These are phyloP conservation scores for Drosophila pegasa DNA, from an alignment of 2,888 invertebrate species.

Conservation along the genomic window DNA sequence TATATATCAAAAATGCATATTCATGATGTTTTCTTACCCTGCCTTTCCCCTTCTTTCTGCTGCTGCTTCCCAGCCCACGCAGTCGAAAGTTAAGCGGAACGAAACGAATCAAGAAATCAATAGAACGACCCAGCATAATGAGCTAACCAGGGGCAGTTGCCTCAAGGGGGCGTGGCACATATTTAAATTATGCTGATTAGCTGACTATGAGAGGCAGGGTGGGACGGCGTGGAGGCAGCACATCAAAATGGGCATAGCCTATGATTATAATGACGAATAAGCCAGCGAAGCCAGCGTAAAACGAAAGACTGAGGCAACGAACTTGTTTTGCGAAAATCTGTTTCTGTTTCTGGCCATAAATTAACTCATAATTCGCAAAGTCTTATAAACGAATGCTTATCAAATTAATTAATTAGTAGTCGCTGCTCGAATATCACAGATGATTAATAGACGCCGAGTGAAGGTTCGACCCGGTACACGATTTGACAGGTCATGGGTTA, in stretches of 20 bases:
- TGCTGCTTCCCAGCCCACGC: slow-evolving; percentile 47
- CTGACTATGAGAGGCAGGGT: slow-evolving; percentile 14
- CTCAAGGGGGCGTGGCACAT: slow-evolving; percentile 60
- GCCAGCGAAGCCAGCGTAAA: slow-evolving; percentile 7
- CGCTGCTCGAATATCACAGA: slow-evolving; percentile 20
- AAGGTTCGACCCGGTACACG: slow-evolving; percentile 17
- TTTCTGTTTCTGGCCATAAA: slow-evolving; percentile 51
- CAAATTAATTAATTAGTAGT: slow-evolving; percentile 75
- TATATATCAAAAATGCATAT: slow-evolving; percentile 67
- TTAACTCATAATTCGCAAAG: slow-evolving; percentile 73
- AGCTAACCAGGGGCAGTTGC: slow-evolving; percentile 17
- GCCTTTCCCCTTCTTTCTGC: slow-evolving; percentile 11
- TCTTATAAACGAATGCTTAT: slow-evolving; percentile 62
- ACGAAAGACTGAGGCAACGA: slow-evolving; percentile 68
- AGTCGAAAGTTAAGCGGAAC: slow-evolving; percentile 13
- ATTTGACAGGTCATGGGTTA: slow-evolving; percentile 34
- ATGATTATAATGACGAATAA: slow-evolving; percentile 28
- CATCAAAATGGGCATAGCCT: slow-evolving; percentile 49
- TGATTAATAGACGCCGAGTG: slow-evolving; percentile 57
- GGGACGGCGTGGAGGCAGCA: slow-evolving; percentile 10
- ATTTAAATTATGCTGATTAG: slow-evolving; percentile 68
- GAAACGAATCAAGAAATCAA: slow-evolving; percentile 17
- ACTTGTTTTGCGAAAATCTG: slow-evolving; percentile 39
- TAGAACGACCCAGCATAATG: slow-evolving; percentile 15
- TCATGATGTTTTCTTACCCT: slow-evolving; percentile 58